phyloP scores from a whole-genome alignment of 2,113 vertebrate species.

The Phaethornis superciliosus region DNA sequence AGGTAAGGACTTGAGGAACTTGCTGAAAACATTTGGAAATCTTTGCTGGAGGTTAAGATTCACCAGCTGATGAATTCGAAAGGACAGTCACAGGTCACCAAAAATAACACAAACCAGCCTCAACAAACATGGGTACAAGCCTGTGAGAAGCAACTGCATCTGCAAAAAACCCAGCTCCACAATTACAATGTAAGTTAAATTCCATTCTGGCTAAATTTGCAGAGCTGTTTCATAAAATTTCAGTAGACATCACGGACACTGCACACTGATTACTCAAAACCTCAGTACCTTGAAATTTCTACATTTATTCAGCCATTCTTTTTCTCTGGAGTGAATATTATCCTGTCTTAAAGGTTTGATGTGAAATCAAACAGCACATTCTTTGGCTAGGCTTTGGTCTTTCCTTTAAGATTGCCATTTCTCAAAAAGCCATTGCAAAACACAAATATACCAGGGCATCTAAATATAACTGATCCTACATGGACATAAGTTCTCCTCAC shows the following conservation, averaged over 20 bases:
- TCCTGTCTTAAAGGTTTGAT: constrained; percentile 40
- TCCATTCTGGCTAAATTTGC: not conserved
- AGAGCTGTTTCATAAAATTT: not conserved
- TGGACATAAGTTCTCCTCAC: not conserved
- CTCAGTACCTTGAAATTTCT: constrained; percentile 1
- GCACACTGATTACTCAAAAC: not conserved
- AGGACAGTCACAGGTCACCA: not conserved
- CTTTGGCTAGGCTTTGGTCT: constrained; percentile 18
- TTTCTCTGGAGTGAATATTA: constrained; percentile 33
- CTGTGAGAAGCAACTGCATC: not conserved
- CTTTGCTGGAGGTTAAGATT: not conserved
- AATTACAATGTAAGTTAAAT: not conserved
- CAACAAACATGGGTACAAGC: not conserved
- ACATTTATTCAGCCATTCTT: constrained; percentile 25
- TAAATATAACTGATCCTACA: constrained; percentile 49
- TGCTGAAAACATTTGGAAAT: not conserved
- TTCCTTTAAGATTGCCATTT: constrained; percentile 4
- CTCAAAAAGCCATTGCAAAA: constrained; percentile 46
- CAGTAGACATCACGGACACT: not conserved
- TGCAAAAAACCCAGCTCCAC: not conserved
- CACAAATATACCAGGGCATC: constrained; percentile 27
- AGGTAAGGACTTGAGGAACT: not conserved
- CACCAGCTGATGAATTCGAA: not conserved
- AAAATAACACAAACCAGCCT: not conserved
- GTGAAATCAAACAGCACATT: constrained; percentile 41